Evolutionary conservation across 2,113 vertebrate species (phyloP).

Genomic region (Corythaeola cristata): DNA sequence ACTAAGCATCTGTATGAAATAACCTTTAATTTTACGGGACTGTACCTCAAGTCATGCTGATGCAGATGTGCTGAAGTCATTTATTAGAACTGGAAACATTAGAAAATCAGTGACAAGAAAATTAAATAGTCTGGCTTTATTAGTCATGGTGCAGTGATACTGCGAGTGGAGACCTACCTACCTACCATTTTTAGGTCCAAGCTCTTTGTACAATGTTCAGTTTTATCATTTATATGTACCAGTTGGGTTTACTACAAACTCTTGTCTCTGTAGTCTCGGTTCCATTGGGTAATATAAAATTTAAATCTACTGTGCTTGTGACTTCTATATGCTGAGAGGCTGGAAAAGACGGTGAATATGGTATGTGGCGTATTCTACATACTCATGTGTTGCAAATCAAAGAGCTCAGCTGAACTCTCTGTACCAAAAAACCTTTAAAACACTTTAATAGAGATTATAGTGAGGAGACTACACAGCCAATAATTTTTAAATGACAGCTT

Average conservation of each 20-base stretch:
- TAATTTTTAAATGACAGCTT: neutral
- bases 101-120: neutral
- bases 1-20: neutral
- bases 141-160: neutral
- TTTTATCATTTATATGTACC: neutral
- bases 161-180: neutral
- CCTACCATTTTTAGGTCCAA: neutral
- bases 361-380: neutral
- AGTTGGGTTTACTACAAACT: neutral
- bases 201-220: neutral
- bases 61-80: neutral
- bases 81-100: neutral
- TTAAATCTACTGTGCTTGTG: neutral
- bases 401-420: neutral
- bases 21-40: neutral
- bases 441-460: neutral
- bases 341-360: neutral
- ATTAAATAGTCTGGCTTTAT: neutral
- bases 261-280: neutral
- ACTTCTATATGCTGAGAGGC: neutral
- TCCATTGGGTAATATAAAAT: neutral
- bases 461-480: neutral
- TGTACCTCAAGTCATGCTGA: rapidly evolving
- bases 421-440: neutral
- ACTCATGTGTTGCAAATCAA: neutral